phyloP scores from a whole-genome alignment of 2,888 invertebrate species.

The Lasioglossum calceatum region DNA sequence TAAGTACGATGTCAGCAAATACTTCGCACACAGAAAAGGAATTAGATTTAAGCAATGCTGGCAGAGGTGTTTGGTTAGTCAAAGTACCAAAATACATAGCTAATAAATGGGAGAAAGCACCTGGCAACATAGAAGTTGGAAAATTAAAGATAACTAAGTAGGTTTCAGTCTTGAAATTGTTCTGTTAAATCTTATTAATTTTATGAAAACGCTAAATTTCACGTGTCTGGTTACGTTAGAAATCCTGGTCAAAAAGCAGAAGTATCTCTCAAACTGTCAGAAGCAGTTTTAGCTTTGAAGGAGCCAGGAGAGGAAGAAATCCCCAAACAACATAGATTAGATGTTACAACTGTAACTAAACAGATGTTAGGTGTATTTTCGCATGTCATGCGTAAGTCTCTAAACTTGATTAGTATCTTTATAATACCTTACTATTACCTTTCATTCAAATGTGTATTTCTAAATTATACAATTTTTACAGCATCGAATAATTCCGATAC shows the following conservation, averaged over 20 bases:
- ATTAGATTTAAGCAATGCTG: slow-evolving; percentile 94
- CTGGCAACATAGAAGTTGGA: slow-evolving; percentile 97
- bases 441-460: slow-evolving; percentile 1
- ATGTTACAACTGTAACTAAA: slow-evolving; percentile 95
- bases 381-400: slow-evolving; percentile 91
- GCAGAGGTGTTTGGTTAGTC: slow-evolving; percentile 97
- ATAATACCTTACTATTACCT: not conserved
- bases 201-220: not conserved
- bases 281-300: slow-evolving; percentile 91
- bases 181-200: slow-evolving; percentile 51
- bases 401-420: not conserved
- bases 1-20: slow-evolving; percentile 78
- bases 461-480: slow-evolving; percentile 75
- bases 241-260: slow-evolving; percentile 92
- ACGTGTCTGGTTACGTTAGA: slow-evolving; percentile 77
- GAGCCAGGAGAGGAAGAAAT: slow-evolving; percentile 92
- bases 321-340: slow-evolving; percentile 96
- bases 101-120: slow-evolving; percentile 96
- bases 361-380: slow-evolving; percentile 97
- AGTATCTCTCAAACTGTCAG: slow-evolving; percentile 93
- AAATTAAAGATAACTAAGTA: slow-evolving; percentile 94
- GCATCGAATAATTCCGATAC: slow-evolving; percentile 88
- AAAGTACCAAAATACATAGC: slow-evolving; percentile 98
- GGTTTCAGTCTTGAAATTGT: slow-evolving; percentile 56
- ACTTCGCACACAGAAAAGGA: slow-evolving; percentile 89